These are phyloP conservation scores for Sula dactylatra DNA, from an alignment of 2,113 vertebrate genomes.

Conservation along the genomic window DNA sequence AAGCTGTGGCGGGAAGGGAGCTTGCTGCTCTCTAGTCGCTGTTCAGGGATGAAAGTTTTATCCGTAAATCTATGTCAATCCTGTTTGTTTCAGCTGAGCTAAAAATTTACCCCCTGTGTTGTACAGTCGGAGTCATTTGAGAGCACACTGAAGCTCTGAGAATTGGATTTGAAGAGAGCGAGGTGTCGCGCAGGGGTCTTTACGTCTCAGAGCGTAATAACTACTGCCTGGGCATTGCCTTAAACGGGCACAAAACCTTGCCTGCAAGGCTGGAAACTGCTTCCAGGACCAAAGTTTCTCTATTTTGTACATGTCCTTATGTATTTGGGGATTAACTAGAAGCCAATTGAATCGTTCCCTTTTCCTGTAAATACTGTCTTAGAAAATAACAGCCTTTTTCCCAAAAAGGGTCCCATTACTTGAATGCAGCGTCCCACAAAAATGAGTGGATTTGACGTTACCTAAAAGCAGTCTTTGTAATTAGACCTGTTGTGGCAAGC, in stretches of 20 bases:
- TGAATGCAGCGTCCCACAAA: not conserved
- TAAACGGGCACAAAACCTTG: not conserved
- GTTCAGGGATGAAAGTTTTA: not conserved
- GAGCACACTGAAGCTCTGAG: not conserved
- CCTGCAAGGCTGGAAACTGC: not conserved
- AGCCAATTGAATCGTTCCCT: not conserved
- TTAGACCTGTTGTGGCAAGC: not conserved
- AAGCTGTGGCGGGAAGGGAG: not conserved
- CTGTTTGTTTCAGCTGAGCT: not conserved
- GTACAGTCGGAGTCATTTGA: not conserved
- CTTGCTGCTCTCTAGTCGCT: not conserved
- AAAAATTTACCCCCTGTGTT: not conserved
- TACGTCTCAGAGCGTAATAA: not conserved
- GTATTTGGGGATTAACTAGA: not conserved
- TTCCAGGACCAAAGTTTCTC: not conserved
- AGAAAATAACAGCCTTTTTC: not conserved
- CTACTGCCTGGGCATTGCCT: not conserved
- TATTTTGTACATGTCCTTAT: not conserved
- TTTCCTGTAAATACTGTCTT: not conserved
- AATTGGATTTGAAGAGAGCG: not conserved
- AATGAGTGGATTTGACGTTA: not conserved
- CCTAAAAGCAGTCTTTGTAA: too few relatives aligned
- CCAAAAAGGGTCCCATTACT: not conserved
- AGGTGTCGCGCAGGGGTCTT: fast-evolving
- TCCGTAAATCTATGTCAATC: not conserved